Base-by-base conservation (phyloP, 2,888 invertebrate genomes). In the Mystacides longicornis region DNA sequence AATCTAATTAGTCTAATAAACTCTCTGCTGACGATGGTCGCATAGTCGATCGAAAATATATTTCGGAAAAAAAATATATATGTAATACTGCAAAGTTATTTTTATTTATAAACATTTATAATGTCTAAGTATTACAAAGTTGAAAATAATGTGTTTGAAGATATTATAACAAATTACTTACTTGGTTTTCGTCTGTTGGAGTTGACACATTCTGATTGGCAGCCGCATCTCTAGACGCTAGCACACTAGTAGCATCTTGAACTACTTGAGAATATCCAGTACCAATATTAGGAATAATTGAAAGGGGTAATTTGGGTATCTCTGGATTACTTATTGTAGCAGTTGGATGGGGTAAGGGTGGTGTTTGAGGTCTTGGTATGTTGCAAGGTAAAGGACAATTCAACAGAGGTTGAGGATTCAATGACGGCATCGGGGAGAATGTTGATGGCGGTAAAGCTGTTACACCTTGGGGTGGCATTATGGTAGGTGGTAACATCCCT, bases 241-340 rank as follows among this genome's bases (percentile, higher is more conserved):
- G 14, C 31, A 9, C 14, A 16, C 16, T 18, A 14, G 9, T 5
- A 16, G 43, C 4, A n/a, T 16, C 43, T 7, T 19, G 20, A 20
- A 3, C 20, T 19, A 21, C 14, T 4, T 49, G 54, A 14, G 46
- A 33, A 20, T 50, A 45, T 9, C 37, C 50, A 5, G 22, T 31
- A 11, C n/a, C 47, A 2, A 46, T 20, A 4, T 45, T n/a, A 4
- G 50, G 19, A 9, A 47, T 33, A 9, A 47, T 49, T 5, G 51
- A 46, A 5, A 45, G 22, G 9, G 37, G 47, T 20, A 37, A 55
- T 22, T 43, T 21, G 3, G 51, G 23, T 54, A 23, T 42, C 51
- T 57, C 27, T 47, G 55, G 23, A 50, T 19, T n/a, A 57, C 52
- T 46, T 60, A 59, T 60, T 55, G 47, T 57, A 58, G 54, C 53